Evolutionary conservation across 2,888 invertebrate species (phyloP).

Genomic region (Pedicia rivosa): DNA sequence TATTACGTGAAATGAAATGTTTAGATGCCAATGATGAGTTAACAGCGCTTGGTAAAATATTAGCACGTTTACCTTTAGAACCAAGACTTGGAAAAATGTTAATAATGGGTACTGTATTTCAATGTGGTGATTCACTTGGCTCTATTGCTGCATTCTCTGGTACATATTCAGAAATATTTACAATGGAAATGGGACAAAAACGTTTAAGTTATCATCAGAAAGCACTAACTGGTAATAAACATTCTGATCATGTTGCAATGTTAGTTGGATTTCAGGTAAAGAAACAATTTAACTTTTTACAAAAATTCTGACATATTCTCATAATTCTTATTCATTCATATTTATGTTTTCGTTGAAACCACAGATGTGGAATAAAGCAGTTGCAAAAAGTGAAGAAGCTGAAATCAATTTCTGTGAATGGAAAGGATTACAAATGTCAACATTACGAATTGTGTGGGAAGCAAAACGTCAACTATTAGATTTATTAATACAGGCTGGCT

Average conservation of each 20-base stretch:
- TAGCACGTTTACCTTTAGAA: slow-evolving; percentile 91
- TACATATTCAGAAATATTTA: slow-evolving; percentile 89
- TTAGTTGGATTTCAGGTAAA: slow-evolving; percentile 66
- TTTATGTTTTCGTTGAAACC: no score
- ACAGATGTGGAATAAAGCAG: slow-evolving; percentile 50
- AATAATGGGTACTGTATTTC: slow-evolving; percentile 83
- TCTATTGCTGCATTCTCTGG: slow-evolving; percentile 92
- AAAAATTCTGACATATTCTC: no score
- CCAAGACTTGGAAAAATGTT: slow-evolving; percentile 95
- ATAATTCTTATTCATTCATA: no score
- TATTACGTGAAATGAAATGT: slow-evolving; percentile 74
- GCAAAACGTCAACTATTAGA: slow-evolving; percentile 64
- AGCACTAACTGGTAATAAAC: slow-evolving; percentile 69
- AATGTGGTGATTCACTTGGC: slow-evolving; percentile 78
- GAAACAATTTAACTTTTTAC: no score
- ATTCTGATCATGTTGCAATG: slow-evolving; percentile 92
- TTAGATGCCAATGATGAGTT: slow-evolving; percentile 74
- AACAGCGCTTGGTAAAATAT: slow-evolving; percentile 82
- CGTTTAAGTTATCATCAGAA: slow-evolving; percentile 72
- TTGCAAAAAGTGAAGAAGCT: slow-evolving; percentile 50
- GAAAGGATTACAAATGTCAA: slow-evolving; percentile 78
- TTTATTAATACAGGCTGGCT: slow-evolving; percentile 58
- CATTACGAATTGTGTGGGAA: slow-evolving; percentile 80
- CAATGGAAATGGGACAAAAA: slow-evolving; percentile 56
- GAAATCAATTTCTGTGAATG: slow-evolving; percentile 80